Percentiles rank a stretch among this genome's conserved stretches.
These are phyloP conservation scores for Falco biarmicus DNA, from an alignment of 2,797 vertebrate species.

Conservation along the genomic window DNA sequence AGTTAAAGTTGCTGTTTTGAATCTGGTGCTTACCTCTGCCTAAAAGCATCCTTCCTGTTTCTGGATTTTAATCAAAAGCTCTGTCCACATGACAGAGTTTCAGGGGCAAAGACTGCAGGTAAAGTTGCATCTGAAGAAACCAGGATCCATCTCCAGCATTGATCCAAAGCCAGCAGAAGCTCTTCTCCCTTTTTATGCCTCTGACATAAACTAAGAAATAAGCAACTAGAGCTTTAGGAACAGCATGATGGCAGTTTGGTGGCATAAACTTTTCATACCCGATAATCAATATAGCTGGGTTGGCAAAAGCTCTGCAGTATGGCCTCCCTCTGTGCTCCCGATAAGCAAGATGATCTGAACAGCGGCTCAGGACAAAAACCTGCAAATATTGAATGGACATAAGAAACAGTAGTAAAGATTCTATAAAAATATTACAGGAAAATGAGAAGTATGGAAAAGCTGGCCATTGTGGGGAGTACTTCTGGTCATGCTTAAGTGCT, in stretches of 20 bases:
- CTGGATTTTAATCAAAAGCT: not conserved
- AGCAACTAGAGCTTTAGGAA: not conserved
- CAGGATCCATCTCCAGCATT: not conserved
- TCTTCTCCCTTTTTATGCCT: not conserved
- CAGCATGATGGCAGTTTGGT: not conserved
- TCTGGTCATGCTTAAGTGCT: not conserved
- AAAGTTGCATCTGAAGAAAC: not conserved
- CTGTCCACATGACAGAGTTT: not conserved
- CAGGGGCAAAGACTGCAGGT: not conserved
- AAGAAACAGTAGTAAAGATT: not conserved
- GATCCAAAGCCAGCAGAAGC: not conserved
- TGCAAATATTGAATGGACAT: not conserved
- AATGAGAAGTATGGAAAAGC: not conserved
- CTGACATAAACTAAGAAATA: not conserved
- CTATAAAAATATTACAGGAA: not conserved
- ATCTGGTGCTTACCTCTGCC: not conserved
- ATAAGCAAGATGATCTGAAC: not conserved
- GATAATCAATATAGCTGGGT: not conserved
- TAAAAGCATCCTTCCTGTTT: not conserved
- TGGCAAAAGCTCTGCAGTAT: not conserved
- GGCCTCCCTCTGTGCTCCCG: fast-evolving
- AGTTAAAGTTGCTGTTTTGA: not conserved
- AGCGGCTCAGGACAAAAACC: not conserved
- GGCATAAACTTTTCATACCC: not conserved
- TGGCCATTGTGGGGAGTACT: not conserved